Base-by-base conservation (phyloP, 2,888 invertebrate genomes). In the Andrena camellia region DNA sequence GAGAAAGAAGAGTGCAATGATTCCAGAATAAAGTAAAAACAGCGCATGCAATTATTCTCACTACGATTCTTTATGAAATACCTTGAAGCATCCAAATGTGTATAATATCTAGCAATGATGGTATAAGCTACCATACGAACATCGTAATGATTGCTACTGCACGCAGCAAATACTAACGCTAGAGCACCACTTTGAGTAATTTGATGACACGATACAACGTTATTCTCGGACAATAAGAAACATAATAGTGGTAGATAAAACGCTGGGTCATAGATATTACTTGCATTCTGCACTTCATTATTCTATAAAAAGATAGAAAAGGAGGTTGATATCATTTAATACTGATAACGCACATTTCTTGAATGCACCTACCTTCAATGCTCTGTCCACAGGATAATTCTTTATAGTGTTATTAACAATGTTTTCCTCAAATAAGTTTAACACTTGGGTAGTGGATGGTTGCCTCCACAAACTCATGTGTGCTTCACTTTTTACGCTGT, bases 211-310 rank as follows among this genome's bases (percentile, higher is more conserved):
- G 97, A 96, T 0, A 97, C 96, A 68, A 96, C 95, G 59, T 97
- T 96, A 86, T 97, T 97, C 4, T 97, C 97, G 0, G 97, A 96
- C 83, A 98, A 94, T 62, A 98, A 94, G 90, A 96, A 96, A 83
- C 96, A 96, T 92, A 98, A 95, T 10, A 98, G 93, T 0, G 98
- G 97, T 72, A 98, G 95, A 86, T 98, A 94, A 92, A 98, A 98
- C 33, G 96, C 95, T 1, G 98, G 97, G 94, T 98, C 98, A 90
- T 98, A 98, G 70, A 97, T 94, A 3, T 95, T 93, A 60, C 94
- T 92, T 70, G 90, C 91, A 62, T 78, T 60, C 48, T 85, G 59
- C 66, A 91, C 64, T 62, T 85, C 74, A 82, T 64, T 75, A 63
- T 17, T 78, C 89, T 89, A 90, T 88, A 67, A 60, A 91, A 87